A percentile compares a stretch with the other conserved stretches of the same genome.
Evolutionary conservation across 2,888 invertebrate genomes (phyloP).

Genomic region (Taenaris catops): DNA sequence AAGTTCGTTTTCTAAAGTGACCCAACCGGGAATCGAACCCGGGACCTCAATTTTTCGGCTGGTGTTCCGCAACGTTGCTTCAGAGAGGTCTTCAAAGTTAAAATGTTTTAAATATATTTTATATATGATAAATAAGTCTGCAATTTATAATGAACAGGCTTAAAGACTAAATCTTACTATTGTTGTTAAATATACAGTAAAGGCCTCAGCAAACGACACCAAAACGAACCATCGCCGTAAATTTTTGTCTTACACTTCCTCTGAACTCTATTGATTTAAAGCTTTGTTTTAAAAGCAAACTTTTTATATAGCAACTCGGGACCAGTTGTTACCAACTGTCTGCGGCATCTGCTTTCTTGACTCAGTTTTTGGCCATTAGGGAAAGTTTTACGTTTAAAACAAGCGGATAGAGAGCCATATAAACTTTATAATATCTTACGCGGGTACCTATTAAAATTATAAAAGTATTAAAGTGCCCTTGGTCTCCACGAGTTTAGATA

Average conservation of each 20-base stretch:
- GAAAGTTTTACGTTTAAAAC: slow-evolving; percentile 57
- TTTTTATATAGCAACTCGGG: slow-evolving; percentile 66
- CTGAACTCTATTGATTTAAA: slow-evolving; percentile 72
- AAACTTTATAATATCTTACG: slow-evolving; percentile 8
- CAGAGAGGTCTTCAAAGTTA: no score
- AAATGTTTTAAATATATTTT: no score
- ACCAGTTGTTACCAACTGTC: slow-evolving; percentile 75
- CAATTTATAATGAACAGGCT: no score
- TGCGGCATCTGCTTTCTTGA: slow-evolving; percentile 70
- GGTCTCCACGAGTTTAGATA: no score
- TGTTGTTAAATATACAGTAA: no score
- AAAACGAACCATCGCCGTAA: slow-evolving; percentile 58
- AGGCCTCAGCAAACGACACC: slow-evolving; percentile 35
- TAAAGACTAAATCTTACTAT: no score
- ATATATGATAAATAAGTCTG: no score
- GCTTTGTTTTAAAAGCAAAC: slow-evolving; percentile 69
- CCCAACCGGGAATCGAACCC: no score
- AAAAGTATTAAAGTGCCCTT: no score
- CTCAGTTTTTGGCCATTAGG: slow-evolving; percentile 60
- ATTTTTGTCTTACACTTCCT: slow-evolving; percentile 66
- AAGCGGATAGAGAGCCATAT: slow-evolving; percentile 15
- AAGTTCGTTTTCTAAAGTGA: no score
- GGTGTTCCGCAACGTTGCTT: no score
- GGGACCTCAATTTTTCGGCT: slow-evolving; percentile 48
- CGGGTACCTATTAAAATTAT: background rate